phyloP scores from a whole-genome alignment of 2,797 vertebrate genomes.

The Bucorvus abyssinicus region DNA sequence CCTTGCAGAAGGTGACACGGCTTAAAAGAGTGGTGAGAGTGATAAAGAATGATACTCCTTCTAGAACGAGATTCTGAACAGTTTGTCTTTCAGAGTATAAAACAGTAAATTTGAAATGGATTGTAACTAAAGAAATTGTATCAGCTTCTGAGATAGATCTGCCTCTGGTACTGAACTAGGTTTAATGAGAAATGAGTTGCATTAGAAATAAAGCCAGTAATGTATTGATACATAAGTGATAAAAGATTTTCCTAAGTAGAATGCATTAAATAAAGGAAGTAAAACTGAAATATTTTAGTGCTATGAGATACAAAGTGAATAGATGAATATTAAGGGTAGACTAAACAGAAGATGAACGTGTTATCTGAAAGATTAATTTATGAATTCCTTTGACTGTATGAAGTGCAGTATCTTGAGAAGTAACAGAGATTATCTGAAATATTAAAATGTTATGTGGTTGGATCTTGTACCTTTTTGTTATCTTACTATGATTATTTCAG shows the following conservation, averaged over 20 bases:
- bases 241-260: conserved; percentile 30
- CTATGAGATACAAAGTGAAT: conserved; percentile 5
- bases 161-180: conserved; percentile 18
- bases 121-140: conserved; percentile 31
- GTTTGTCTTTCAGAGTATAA: conserved; percentile 44
- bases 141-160: conserved; percentile 16
- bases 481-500: neutral
- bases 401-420: neutral
- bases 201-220: conserved; percentile 24
- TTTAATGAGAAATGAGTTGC: conserved; percentile 38
- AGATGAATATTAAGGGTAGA: conserved; percentile 15
- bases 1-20: neutral
- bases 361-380: conserved; percentile 29
- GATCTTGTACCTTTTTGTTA: neutral
- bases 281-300: conserved; percentile 2
- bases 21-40: neutral
- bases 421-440: neutral
- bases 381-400: neutral
- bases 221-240: neutral
- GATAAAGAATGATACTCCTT: conserved; percentile 22
- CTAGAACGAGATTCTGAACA: neutral
- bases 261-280: neutral
- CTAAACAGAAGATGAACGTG: neutral
- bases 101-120: conserved; percentile 38
- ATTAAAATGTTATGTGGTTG: neutral